Base-by-base conservation (phyloP, 2,113 vertebrate genomes). In the Embiotoca jacksoni region DNA sequence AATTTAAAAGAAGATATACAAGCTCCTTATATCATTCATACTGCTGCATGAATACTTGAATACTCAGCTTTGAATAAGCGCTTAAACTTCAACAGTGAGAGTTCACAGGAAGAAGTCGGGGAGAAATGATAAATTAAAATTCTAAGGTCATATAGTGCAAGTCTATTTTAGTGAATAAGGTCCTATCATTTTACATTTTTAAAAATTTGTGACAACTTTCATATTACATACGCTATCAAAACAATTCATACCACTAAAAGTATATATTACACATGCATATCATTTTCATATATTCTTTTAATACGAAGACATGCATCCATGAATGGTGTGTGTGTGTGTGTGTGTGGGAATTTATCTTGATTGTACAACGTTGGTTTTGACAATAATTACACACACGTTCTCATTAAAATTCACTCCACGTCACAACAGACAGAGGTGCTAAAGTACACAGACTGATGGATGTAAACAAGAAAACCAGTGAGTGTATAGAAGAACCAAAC, bases 391-490 rank as follows among this genome's bases (percentile, higher is more conserved):
- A 44, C 41, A 11, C 0, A 3, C 41, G 4, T 44, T 44, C 64
- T 74, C 36, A 41, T 65, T 78, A 30, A 57, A 82, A 78, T 71
- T 78, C 60, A 57, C 39, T 53, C 15, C n/a, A 31, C 56, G 52
- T 39, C 41, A 44, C 41, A 44, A 44, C 9, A 44, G 3, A 11
- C 15, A 70, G 49, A 68, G 41, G 58, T 74, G 64, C 72, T 16
- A 71, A 69, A 79, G 52, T 6, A 2, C 11, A 3, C n/a, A 54
- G 30, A 62, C 44, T 14, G 46, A 46, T 46, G 50, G 52, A 71
- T 47, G 49, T n/a, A 41, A 69, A 61, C 7, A 36, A 54, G 13
- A 72, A 72, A 60, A 39, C 11, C 31, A 36, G 30, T 37, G 2
- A 58, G 16, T 6, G n/a, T 3, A 36, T 16, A 36, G 35, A 35